These are phyloP conservation scores for Momotus momota DNA, from an alignment of 2,797 vertebrate species.

Conservation along the genomic window DNA sequence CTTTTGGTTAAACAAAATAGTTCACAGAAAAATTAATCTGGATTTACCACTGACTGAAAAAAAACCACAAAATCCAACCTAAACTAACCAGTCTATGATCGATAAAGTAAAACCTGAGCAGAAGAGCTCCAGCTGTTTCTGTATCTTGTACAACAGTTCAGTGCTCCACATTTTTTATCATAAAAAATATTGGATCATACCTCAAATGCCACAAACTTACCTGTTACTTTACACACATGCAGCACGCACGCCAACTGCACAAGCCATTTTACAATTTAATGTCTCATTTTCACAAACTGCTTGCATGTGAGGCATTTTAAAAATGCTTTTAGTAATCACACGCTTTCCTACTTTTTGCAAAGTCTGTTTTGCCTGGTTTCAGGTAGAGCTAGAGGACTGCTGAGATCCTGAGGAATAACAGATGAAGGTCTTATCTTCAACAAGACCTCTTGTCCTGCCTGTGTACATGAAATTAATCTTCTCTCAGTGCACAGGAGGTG, in stretches of 20 bases:
- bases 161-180: background rate
- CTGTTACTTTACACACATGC: background rate
- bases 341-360: background rate
- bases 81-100: background rate
- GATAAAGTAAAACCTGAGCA: background rate
- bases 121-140: background rate
- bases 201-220: background rate
- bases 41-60: background rate
- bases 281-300: background rate
- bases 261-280: background rate
- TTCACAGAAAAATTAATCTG: background rate
- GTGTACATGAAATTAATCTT: background rate
- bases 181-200: background rate
- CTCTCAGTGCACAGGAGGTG: background rate
- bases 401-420: background rate
- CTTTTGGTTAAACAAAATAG: background rate
- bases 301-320: background rate
- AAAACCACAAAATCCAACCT: fast-evolving
- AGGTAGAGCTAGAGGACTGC: background rate
- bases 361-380: background rate
- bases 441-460: background rate
- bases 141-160: background rate
- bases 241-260: fast-evolving
- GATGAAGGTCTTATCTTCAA: background rate
- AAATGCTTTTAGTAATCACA: background rate